Conservation (phyloP, 2,113 vertebrate genomes). For the Stercorarius parasiticus region DNA sequence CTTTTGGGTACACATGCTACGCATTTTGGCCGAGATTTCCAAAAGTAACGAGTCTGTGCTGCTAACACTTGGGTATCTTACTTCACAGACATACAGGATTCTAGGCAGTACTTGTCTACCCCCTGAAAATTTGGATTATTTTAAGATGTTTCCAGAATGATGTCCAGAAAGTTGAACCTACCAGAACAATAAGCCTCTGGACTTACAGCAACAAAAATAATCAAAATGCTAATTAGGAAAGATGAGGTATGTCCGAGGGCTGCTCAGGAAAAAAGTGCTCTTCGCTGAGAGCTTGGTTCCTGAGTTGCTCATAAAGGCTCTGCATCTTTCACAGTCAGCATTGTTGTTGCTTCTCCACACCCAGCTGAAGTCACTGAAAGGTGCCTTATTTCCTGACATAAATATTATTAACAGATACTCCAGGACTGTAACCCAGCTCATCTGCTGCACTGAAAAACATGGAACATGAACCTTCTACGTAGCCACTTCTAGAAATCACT, state of each 20-base stretch:
- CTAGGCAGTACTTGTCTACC: not conserved
- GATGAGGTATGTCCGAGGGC: not conserved
- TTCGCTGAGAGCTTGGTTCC: not conserved
- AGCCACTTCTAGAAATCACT: not conserved
- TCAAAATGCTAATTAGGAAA: not conserved
- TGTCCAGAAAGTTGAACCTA: not conserved
- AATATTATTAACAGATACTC: not conserved
- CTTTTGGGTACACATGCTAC: not conserved
- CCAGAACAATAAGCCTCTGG: not conserved
- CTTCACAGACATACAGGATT: not conserved
- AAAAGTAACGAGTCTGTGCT: not conserved
- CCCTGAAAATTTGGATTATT: not conserved
- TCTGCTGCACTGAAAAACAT: not conserved
- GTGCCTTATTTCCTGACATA: not conserved
- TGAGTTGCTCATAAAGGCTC: not conserved
- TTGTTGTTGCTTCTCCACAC: not conserved
- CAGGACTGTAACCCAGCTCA: not conserved
- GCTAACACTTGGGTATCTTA: not conserved
- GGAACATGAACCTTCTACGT: not conserved
- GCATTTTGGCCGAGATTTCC: not conserved
- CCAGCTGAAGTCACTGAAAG: not conserved
- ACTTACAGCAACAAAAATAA: not conserved
- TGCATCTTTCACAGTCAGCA: not conserved
- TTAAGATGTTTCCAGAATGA: not conserved
- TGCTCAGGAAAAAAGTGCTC: not conserved